Evolutionary conservation across 2,888 invertebrate genomes (phyloP).

Genomic region (Eledona agricola): DNA sequence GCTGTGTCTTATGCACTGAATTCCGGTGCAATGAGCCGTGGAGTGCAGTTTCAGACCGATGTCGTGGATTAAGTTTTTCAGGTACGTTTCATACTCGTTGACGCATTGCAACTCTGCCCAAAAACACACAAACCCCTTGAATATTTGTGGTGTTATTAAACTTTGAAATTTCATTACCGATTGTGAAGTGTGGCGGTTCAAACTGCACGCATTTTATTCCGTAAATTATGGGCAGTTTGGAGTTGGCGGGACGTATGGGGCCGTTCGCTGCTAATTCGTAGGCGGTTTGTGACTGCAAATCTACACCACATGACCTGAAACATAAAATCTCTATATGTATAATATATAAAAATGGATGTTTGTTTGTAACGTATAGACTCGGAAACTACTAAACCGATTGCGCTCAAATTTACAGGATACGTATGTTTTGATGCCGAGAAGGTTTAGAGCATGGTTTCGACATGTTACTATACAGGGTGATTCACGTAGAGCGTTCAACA

Average conservation of each 20-base stretch:
- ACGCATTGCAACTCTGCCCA: conserved; percentile 87
- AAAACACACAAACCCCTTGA: too few relatives aligned
- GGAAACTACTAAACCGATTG: too few relatives aligned
- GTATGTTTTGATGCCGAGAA: too few relatives aligned
- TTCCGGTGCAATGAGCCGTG: conserved; percentile 79
- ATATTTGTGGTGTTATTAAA: too few relatives aligned
- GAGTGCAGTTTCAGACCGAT: conserved; percentile 82
- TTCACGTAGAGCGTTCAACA: too few relatives aligned
- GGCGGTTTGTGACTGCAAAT: conserved; percentile 86
- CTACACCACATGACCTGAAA: conserved; percentile 77
- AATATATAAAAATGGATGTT: too few relatives aligned
- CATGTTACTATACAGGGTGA: too few relatives aligned
- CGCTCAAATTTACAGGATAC: too few relatives aligned
- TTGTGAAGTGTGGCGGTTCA: conserved; percentile 81
- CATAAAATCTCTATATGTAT: conserved; percentile 10
- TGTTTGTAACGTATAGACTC: too few relatives aligned
- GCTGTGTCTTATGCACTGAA: conserved; percentile 85
- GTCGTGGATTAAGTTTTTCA: conserved; percentile 83
- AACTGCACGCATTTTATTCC: conserved; percentile 86
- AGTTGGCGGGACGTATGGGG: conserved; percentile 76
- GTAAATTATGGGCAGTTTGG: conserved; percentile 81
- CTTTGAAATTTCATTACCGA: too few relatives aligned
- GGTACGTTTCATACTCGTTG: conserved; percentile 83
- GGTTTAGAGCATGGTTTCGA: too few relatives aligned
- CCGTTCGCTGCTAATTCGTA: conserved; percentile 90